These are phyloP conservation scores for Brachymystax lenok DNA, from an alignment of 2,797 vertebrate genomes.

Conservation along the genomic window DNA sequence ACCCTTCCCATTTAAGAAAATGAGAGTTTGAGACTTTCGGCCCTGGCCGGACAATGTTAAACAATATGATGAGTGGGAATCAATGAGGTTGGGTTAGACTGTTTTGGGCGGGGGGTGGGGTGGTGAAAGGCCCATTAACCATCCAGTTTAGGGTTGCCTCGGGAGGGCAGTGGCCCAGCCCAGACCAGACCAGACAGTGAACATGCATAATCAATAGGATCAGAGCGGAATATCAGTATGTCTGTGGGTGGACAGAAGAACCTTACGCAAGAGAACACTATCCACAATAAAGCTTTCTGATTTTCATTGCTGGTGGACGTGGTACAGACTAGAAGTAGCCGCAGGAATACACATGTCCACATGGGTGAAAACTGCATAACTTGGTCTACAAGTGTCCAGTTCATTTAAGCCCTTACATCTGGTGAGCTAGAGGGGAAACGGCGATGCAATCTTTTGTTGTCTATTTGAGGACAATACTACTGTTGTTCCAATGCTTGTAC, in stretches of 20 bases:
- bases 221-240: neutral
- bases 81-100: too few species aligned
- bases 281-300: neutral
- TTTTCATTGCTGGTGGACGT: neutral
- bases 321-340: neutral
- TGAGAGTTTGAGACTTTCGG: too few species aligned
- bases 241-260: neutral
- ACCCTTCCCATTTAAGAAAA: too few species aligned
- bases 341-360: neutral
- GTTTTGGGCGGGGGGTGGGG: neutral
- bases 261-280: neutral
- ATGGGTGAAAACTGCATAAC: neutral
- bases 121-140: neutral
- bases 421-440: neutral
- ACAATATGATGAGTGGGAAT: too few species aligned
- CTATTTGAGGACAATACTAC: constrained; percentile 14
- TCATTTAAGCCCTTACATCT: neutral
- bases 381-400: neutral
- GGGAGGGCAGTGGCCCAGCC: neutral
- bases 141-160: constrained; percentile 1
- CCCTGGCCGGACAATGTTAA: too few species aligned
- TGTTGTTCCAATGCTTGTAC: too few species aligned
- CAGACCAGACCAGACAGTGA: neutral
- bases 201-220: neutral
- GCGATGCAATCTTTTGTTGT: neutral